Evolutionary conservation across 2,797 vertebrate genomes (phyloP).

Genomic region (Chelonia mydas): DNA sequence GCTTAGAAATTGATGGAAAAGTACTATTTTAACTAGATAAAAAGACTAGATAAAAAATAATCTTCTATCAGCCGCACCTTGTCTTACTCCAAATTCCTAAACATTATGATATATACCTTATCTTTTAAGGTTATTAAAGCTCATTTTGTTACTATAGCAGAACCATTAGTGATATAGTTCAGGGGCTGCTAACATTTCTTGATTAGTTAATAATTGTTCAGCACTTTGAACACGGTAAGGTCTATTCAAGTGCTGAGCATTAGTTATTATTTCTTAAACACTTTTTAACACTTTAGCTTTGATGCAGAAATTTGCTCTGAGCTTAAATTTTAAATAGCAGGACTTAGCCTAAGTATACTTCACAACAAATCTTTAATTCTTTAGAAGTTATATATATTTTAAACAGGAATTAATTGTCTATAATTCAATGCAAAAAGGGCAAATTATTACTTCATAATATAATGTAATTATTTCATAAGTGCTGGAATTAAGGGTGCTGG

Average conservation of each 20-base stretch:
- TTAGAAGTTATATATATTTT: not conserved
- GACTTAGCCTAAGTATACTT: not conserved
- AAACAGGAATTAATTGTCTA: not conserved
- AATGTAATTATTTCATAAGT: not conserved
- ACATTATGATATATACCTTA: not conserved
- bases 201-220: conserved; percentile 17
- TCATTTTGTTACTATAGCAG: not conserved
- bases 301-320: not conserved
- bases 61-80: not conserved
- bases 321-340: not conserved
- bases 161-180: not conserved
- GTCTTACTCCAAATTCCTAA: conserved; percentile 24
- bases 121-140: not conserved
- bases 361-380: not conserved
- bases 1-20: conserved; percentile 1
- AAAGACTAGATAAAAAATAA: not conserved
- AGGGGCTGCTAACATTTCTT: not conserved
- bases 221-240: not conserved
- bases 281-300: not conserved
- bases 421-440: not conserved
- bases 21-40: not conserved
- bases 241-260: conserved; percentile 2
- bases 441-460: not conserved
- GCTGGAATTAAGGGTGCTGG: too few species aligned
- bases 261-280: not conserved